Evolutionary conservation across 2,888 invertebrate genomes (phyloP).

Genomic region (Dusona sp.): DNA sequence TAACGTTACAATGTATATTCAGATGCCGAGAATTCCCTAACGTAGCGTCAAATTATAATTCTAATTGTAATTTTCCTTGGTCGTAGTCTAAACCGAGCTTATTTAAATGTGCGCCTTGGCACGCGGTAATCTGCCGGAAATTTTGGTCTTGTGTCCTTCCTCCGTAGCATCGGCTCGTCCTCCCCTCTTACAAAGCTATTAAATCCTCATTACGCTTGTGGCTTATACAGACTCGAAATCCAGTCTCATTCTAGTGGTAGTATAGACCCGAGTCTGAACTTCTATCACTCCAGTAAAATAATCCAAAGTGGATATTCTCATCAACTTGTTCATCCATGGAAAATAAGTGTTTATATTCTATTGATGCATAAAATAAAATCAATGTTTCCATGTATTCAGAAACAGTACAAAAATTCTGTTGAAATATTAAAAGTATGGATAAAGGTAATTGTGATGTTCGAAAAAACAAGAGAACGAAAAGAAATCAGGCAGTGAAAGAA

Average conservation of each 20-base stretch:
- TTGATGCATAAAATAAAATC: not conserved
- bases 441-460: no score
- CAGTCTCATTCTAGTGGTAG: constrained; percentile 70
- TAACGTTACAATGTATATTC: constrained; percentile 2
- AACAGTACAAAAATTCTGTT: no score
- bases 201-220: constrained; percentile 75
- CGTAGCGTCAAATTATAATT: constrained; percentile 15
- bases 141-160: constrained; percentile 37
- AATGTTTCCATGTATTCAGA: not conserved
- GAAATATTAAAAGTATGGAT: no score
- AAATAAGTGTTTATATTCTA: not conserved
- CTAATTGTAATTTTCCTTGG: constrained; percentile 32
- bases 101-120: constrained; percentile 52
- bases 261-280: constrained; percentile 31
- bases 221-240: constrained; percentile 74
- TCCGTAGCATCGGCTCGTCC: constrained; percentile 34
- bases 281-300: constrained; percentile 36
- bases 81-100: constrained; percentile 24
- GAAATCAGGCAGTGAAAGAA: no score
- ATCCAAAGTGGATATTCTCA: constrained; percentile 31
- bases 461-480: no score
- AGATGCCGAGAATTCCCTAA: not conserved
- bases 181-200: constrained; percentile 69
- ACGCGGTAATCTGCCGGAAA: constrained; percentile 37
- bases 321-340: not conserved